Percentiles rank a stretch among this genome's conserved stretches.
Evolutionary conservation across 2,888 invertebrate genomes (phyloP).

Genomic region (Cetonia aurata): DNA sequence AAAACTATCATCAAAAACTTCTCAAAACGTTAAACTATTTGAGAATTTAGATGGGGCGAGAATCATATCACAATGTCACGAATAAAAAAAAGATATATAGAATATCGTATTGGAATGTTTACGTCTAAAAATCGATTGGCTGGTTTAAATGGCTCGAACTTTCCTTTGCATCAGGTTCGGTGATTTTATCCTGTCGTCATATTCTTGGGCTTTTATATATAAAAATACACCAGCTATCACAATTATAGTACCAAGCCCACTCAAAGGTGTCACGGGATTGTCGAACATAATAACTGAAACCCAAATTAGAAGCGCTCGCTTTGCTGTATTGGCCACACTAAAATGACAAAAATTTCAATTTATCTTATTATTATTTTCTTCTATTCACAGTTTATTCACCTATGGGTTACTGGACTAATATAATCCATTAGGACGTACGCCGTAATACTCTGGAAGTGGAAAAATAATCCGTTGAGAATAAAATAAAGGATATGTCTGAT

Average conservation of each 20-base stretch:
- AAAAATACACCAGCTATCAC: conserved; percentile 81
- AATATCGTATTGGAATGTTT: conserved; percentile 16
- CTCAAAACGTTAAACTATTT: too few relatives aligned
- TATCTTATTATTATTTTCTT: background rate
- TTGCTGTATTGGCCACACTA: conserved; percentile 85
- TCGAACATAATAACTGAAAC: conserved; percentile 80
- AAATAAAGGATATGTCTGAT: conserved; percentile 70
- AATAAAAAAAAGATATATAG: conserved; percentile 15
- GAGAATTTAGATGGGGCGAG: background rate
- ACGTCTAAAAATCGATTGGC: background rate
- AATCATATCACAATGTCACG: conserved; percentile 43
- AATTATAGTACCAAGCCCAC: conserved; percentile 78
- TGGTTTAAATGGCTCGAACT: conserved; percentile 63
- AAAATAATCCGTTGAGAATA: conserved; percentile 79
- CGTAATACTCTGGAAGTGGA: conserved; percentile 85
- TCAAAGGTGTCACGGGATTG: conserved; percentile 79
- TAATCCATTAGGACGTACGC: conserved; percentile 85
- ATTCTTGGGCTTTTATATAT: conserved; percentile 80
- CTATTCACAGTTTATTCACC: conserved; percentile 65
- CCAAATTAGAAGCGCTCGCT: conserved; percentile 84
- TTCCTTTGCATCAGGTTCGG: conserved; percentile 63
- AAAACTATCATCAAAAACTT: background rate
- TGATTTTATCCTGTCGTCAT: conserved; percentile 66
- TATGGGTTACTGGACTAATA: conserved; percentile 84
- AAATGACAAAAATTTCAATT: conserved; percentile 53